These are phyloP conservation scores for Chymomyza fuscimana DNA, from an alignment of 2,888 invertebrate species.

Conservation along the genomic window DNA sequence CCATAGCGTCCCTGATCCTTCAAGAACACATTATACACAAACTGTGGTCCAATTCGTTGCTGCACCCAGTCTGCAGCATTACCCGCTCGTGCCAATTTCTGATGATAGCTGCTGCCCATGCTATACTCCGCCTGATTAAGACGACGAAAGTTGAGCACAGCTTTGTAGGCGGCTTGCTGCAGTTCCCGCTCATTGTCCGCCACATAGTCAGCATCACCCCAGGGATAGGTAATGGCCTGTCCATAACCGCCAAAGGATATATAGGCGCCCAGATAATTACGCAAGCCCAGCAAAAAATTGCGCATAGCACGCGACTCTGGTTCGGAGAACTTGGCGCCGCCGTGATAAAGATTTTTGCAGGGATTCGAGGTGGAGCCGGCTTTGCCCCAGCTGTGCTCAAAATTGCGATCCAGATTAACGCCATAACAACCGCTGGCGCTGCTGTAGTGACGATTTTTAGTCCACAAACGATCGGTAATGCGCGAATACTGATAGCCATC, in stretches of 20 bases:
- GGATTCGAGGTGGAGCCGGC: constrained; percentile 89
- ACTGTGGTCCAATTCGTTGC: constrained; percentile 67
- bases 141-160: constrained; percentile 67
- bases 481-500: constrained; percentile 93
- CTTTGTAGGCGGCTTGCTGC: constrained; percentile 64
- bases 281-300: constrained; percentile 80
- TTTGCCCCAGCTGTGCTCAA: constrained; percentile 90
- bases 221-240: constrained; percentile 80
- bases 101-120: constrained; percentile 72
- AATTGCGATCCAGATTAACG: constrained; percentile 92
- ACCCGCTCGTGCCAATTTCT: constrained; percentile 75
- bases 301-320: constrained; percentile 87
- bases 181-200: constrained; percentile 71
- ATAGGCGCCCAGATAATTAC: constrained; percentile 70
- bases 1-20: constrained; percentile 79
- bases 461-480: constrained; percentile 89
- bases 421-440: constrained; percentile 84
- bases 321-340: constrained; percentile 90
- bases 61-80: constrained; percentile 78
- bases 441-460: constrained; percentile 85
- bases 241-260: constrained; percentile 80
- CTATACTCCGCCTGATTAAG: constrained; percentile 75
- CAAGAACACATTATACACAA: constrained; percentile 74
- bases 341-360: constrained; percentile 90
- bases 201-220: constrained; percentile 78